Conservation (phyloP, 2,888 invertebrate species). For the Empis stercorea region DNA sequence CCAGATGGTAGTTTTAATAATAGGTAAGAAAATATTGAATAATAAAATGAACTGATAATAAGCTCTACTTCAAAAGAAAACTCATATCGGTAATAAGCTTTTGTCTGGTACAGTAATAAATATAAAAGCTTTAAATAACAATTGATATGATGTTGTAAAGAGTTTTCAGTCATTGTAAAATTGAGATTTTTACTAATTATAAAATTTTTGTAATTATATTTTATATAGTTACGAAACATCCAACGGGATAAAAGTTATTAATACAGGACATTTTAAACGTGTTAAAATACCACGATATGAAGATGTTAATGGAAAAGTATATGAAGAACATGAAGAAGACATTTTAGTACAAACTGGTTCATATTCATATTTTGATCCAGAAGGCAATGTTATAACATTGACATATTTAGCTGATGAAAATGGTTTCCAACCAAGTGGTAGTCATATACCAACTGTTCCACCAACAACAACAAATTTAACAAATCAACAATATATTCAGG, state of each 20-base stretch:
- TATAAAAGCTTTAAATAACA: too few species aligned
- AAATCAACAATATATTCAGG: background rate
- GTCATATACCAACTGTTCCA: conserved; percentile 42
- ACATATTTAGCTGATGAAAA: conserved; percentile 59
- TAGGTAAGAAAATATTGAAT: conserved; percentile 26
- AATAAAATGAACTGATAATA: too few species aligned
- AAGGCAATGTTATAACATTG: conserved; percentile 51
- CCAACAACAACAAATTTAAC: conserved; percentile 1
- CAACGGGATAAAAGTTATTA: conserved; percentile 64
- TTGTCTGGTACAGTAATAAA: too few species aligned
- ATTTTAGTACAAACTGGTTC: conserved; percentile 51
- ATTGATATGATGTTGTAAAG: too few species aligned
- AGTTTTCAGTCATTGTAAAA: too few species aligned
- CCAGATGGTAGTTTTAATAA: conserved; percentile 39
- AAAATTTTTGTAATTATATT: background rate
- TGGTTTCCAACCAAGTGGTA: conserved; percentile 54
- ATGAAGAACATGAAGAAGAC: conserved; percentile 43
- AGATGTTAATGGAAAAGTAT: conserved; percentile 34
- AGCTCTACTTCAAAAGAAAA: background rate
- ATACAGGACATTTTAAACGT: conserved; percentile 55
- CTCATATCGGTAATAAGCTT: background rate
- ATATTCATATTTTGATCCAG: conserved; percentile 57
- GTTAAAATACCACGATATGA: conserved; percentile 37
- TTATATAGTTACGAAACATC: conserved; percentile 57
- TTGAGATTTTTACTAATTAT: too few species aligned